These are phyloP conservation scores for Dissostichus mawsoni DNA, from an alignment of 2,113 vertebrate species.

Conservation along the genomic window DNA sequence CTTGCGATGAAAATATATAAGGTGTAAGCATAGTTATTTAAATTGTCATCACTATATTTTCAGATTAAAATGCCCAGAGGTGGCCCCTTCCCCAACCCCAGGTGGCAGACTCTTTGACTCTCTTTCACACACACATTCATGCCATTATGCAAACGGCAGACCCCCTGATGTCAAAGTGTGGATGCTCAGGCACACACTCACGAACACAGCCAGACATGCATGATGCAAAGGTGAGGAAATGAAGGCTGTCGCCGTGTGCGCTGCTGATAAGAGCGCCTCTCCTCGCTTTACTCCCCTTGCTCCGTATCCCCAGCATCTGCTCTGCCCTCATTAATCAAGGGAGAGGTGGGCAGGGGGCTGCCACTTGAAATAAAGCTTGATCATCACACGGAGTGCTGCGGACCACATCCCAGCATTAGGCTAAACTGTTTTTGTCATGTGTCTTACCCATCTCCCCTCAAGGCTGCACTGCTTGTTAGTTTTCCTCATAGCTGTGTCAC, in stretches of 20 bases:
- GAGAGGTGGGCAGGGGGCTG: slow-evolving; percentile 65
- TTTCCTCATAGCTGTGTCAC: slow-evolving; percentile 48
- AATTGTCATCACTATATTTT: background rate
- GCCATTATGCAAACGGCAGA: slow-evolving; percentile 1
- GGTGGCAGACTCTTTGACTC: background rate
- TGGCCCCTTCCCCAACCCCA: background rate
- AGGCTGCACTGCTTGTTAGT: slow-evolving; percentile 56
- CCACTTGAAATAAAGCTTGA: slow-evolving; percentile 66
- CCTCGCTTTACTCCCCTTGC: slow-evolving; percentile 44
- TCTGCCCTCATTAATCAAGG: slow-evolving; percentile 76
- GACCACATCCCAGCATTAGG: slow-evolving; percentile 50
- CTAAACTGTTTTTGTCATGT: slow-evolving; percentile 47
- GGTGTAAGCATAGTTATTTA: background rate
- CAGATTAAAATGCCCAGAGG: background rate
- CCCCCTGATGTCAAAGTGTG: background rate
- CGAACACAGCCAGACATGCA: slow-evolving; percentile 44
- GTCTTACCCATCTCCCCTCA: slow-evolving; percentile 45
- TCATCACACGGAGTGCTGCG: slow-evolving; percentile 48
- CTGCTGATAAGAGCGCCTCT: slow-evolving; percentile 28
- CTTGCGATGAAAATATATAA: background rate
- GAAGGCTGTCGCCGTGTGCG: slow-evolving; percentile 46
- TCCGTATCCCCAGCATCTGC: slow-evolving; percentile 70
- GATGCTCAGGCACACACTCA: slow-evolving; percentile 14
- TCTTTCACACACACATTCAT: background rate
- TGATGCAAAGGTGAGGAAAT: slow-evolving; percentile 70